A percentile compares a stretch with the other conserved stretches of the same genome.
Conservation (phyloP, 53 echinoderm and acorn worm species). For the Zoroaster sp. region DNA sequence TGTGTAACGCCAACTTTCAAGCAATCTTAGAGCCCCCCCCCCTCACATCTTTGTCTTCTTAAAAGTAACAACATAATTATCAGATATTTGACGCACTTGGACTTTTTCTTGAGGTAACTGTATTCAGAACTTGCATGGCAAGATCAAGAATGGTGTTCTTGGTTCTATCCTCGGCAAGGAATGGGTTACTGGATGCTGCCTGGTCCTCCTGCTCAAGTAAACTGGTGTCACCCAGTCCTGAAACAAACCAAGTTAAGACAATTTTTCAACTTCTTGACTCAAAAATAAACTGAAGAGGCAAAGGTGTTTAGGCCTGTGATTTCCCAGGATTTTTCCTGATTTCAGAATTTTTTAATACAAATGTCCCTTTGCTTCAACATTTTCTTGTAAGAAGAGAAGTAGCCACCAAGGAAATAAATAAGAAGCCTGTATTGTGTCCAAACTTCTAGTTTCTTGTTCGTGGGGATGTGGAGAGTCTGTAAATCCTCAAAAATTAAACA, state of each 20-base stretch:
- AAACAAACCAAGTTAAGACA: background rate
- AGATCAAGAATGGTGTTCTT: conserved; percentile 87
- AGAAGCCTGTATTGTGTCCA: no score
- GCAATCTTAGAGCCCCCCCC: no score
- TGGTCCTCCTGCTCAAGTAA: conserved; percentile 76
- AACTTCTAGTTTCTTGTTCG: no score
- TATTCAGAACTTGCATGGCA: conserved; percentile 90
- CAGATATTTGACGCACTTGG: conserved; percentile 69
- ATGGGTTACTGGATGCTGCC: conserved; percentile 82
- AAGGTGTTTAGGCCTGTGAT: background rate
- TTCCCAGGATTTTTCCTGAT: no score
- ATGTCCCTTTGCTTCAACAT: no score
- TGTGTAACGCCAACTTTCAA: no score
- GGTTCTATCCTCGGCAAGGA: conserved; percentile 81
- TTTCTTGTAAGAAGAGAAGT: no score
- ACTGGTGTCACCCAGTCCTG: conserved; percentile 91
- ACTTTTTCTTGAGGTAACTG: conserved; percentile 93
- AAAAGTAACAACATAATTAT: background rate
- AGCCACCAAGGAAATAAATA: no score
- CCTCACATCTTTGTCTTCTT: background rate
- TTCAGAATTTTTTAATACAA: no score
- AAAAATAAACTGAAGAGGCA: background rate
- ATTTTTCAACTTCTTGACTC: background rate
- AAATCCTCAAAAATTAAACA: no score
- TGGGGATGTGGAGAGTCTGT: no score